These are phyloP conservation scores for Sylvietta virens DNA, from an alignment of 2,113 vertebrate genomes.

Conservation along the genomic window DNA sequence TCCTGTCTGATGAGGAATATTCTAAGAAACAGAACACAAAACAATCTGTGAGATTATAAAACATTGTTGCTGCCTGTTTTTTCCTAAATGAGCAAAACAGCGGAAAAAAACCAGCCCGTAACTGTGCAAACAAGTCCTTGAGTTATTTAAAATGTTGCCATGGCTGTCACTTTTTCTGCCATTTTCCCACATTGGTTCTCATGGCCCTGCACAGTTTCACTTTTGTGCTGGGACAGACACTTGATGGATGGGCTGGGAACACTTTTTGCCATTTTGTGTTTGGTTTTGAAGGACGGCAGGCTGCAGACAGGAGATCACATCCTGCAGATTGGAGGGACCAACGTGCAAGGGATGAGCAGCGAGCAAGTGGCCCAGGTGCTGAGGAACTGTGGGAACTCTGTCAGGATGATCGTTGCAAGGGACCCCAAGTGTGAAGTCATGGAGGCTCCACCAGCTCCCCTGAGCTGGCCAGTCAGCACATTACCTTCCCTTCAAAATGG, in stretches of 20 bases:
- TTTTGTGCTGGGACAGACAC: not conserved
- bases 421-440: conserved; percentile 68
- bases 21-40: not conserved
- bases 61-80: not conserved
- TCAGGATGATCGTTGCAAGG: conserved; percentile 88
- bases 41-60: not conserved
- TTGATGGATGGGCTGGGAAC: not conserved
- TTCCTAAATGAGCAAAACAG: not conserved
- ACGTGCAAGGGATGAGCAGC: conserved; percentile 86
- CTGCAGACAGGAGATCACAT: conserved; percentile 92
- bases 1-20: not conserved
- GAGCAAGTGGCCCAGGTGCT: conserved; percentile 93
- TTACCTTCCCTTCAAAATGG: conserved; percentile 41
- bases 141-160: not conserved
- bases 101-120: not conserved
- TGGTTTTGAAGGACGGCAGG: conserved; percentile 83
- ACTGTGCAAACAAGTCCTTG: not conserved
- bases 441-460: conserved; percentile 70
- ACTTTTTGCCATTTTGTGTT: not conserved
- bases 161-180: not conserved
- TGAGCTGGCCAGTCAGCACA: conserved; percentile 73
- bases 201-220: not conserved
- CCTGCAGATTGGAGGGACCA: conserved; percentile 86
- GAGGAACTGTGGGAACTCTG: conserved; percentile 86
- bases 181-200: not conserved